A percentile compares a stretch with the other conserved stretches of the same genome.
Evolutionary conservation across 2,113 vertebrate genomes (phyloP).

Genomic region (Gorsachius goisagi): DNA sequence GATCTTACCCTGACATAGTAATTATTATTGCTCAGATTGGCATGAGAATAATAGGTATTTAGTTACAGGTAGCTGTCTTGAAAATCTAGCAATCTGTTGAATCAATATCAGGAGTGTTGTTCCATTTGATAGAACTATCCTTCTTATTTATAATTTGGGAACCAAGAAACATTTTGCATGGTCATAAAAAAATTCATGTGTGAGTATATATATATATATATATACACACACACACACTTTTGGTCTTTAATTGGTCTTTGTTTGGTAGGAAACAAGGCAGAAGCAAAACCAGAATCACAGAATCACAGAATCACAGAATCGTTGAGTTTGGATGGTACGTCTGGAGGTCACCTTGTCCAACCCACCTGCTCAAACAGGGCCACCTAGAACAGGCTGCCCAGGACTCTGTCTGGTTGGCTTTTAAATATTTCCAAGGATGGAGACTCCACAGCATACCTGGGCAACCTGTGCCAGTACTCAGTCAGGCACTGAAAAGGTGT

Average conservation of each 20-base stretch:
- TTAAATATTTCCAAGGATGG: not conserved
- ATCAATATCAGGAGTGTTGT: not conserved
- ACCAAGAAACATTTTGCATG: not conserved
- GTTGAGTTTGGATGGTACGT: not conserved
- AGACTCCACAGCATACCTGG: not conserved
- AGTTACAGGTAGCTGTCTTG: constrained; percentile 12
- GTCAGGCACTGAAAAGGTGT: not conserved
- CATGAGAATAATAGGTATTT: constrained; percentile 1
- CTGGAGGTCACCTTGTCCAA: not conserved
- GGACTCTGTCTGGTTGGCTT: not conserved
- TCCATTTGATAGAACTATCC: not conserved
- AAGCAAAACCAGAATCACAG: not conserved
- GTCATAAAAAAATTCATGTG: not conserved
- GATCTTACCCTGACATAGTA: not conserved
- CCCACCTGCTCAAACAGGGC: not conserved
- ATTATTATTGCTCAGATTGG: constrained; percentile 7
- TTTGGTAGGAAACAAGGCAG: not conserved
- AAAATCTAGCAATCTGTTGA: constrained; percentile 4
- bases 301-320: not conserved
- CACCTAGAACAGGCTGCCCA: not conserved
- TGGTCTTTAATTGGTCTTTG: not conserved
- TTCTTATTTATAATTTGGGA: not conserved
- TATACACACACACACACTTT: not conserved
- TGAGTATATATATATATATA: not conserved
- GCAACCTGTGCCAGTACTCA: not conserved